Base-by-base conservation (phyloP, 2,888 invertebrate species). In the Gordius sp. region DNA sequence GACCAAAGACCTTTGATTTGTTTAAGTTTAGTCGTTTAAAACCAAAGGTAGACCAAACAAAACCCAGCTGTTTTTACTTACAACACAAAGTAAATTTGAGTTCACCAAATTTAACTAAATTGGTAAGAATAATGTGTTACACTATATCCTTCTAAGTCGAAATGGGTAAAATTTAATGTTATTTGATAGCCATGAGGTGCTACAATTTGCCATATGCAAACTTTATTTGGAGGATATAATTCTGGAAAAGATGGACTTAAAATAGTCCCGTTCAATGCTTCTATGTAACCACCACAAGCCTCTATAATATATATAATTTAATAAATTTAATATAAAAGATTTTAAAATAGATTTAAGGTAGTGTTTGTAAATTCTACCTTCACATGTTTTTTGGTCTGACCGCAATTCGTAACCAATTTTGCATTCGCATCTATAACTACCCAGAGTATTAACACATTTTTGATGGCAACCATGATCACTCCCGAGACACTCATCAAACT, bases 141-240 rank as follows among this genome's bases (percentile, higher is more conserved):
- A 67, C 85, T 83, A 66, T 84, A 85, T 20, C 93, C 93, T 72
- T 97, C 93, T 62, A 97, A 72, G 67, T 93, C 89, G 65, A 93
- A 93, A 67, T 91, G 87, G 0, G 89, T 89, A 68, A 93, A 93
- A 72, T 91, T 91, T 47, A 97, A 74, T 0, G 89, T 89, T 63
- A 97, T 91, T 62, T 83, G 76, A 68, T 86, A 84, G 62, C 84
- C 83, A 0, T 82, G 81, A 0, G 81, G 82, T 0, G 91, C 89
- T 57, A 84, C 78, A 58, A 97, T 87, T 73, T 93, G 89, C 97
- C 97, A 97, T 2, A 89, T 78, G 69, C 97, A 97, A 68, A 83
- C 82, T 72, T 91, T 93, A 63, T 86, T 82, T 1, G 81, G 77
- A 0, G 91, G 91, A 68, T 97, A 97, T 33, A 79, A 72, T 63